Base-by-base conservation (phyloP, 1,140 invertebrate species). In the Drosophila pseudoananassae region DNA sequence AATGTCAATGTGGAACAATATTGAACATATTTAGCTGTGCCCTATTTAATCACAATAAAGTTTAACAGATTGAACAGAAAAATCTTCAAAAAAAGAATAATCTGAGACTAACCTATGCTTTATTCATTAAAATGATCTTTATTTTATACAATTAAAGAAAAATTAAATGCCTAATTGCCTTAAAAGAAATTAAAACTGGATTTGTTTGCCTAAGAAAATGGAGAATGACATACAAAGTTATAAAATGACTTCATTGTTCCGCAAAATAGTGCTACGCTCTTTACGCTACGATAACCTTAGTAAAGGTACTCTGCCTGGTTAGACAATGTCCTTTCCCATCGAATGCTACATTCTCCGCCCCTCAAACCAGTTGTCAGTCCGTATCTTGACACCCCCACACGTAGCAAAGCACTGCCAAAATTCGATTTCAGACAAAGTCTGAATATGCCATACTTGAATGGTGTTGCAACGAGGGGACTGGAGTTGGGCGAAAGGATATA, bases 341-440 rank as follows among this genome's bases (percentile, higher is more conserved):
- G 38, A 40, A 14, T 40, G 40, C 23, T 25, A 29, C 57, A 29
- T 38, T 38, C 14, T 20, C 10, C 15, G 31, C 12, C 46, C 29
- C 14, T 20, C 9, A 20, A 38, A 43, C 33, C 38, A 52, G 56
- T 49, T 58, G 33, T 12, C 27, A 31, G 14, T n/a, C 17, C 8
- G 4, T 45, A 29, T 25, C 38, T 3, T 10, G 25, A 45, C 29
- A 25, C 9, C 6, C 43, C 4, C 17, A 14, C 27, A 33, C 49
- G n/a, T 20, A 20, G 29, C 4, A 9, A 52, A 14, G 14, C 58
- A 52, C 6, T 38, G 57, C 9, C 31, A n/a, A 15, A 60, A 27
- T 27, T 40, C 29, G 57, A 52, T 51, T 51, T 33, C 14, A 51
- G 29, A 51, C 27, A 17, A 31, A 12, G 50, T 33, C 50, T 20